Percentiles rank a stretch among this genome's conserved stretches.
phyloP scores from a whole-genome alignment of 2,113 vertebrate genomes.

The Thymallus thymallus region DNA sequence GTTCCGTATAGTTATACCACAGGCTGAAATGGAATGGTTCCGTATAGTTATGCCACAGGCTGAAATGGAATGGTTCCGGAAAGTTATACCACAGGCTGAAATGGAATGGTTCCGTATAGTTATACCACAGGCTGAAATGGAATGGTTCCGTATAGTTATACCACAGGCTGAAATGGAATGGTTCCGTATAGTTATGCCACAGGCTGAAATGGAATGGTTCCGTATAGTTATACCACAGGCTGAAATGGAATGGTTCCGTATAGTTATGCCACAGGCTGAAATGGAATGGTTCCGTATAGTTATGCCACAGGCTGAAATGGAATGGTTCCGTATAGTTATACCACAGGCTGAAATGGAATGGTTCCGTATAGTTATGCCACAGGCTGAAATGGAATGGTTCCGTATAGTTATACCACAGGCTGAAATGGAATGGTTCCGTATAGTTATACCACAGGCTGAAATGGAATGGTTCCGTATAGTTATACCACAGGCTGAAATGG shows the following conservation, averaged over 20 bases:
- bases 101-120: too few relatives aligned
- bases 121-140: not conserved
- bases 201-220: not conserved
- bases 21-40: not conserved
- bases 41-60: not conserved
- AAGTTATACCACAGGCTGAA: not conserved
- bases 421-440: not conserved
- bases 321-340: not conserved
- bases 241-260: not conserved
- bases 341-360: not conserved
- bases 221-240: not conserved
- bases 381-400: not conserved
- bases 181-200: not conserved
- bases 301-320: not conserved
- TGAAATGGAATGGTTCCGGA: not conserved
- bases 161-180: not conserved
- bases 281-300: too few relatives aligned
- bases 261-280: not conserved
- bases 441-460: not conserved
- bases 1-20: not conserved
- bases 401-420: not conserved
- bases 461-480: too few relatives aligned
- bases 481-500: not conserved
- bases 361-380: not conserved
- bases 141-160: not conserved